Evolutionary conservation across 2,113 vertebrate genomes (phyloP), one percentile per base, ranked within the genome.

Genomic region (Brachypodius melanocephalos): DNA sequence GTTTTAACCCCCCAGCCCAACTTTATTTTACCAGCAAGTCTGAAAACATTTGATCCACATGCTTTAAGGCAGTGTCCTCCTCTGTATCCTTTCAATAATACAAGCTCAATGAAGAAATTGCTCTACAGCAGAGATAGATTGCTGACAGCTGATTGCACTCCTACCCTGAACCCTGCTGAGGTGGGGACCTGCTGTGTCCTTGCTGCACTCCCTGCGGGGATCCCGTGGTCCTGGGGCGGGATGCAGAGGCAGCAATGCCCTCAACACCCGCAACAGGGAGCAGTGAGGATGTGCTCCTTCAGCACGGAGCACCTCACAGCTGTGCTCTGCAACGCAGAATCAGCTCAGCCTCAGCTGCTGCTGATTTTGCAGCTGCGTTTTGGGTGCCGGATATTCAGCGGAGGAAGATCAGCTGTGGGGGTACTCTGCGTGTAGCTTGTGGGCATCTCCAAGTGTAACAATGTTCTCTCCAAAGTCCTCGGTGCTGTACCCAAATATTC

Each of bases 211-310:
- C 19, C 9, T 0, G 1, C n/a, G 61, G 57, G 19, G 14, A 13
- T 49, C 38, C 32, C 11, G 1, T 3, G 1, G 13, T 55, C 42
- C 40, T 36, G 54, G 36, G 32, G 6, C 0, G 1, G 0, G 9
- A 18, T 59, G n/a, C 29, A 14, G 45, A 34, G 40, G 14, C 36
- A 42, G 28, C 18, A 45, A 17, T 10, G 32, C 40, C 31, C 68
- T 15, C 40, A 25, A 34, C 19, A 59, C 28, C 45, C 54, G 5
- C 58, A 9, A 2, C 36, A 73, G 49, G 5, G 5, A 38, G 5
- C 17, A 42, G 51, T 0, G 5, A 32, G 48, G 55, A 10, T 0
- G 0, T 21, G 40, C 14, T 59, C 26, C 52, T 63, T 18, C 6
- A 66, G 51, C 8, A 0, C 3, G 3, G 34, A 46, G 10, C 36